Evolutionary conservation across 2,113 vertebrate genomes (phyloP), one percentile per base, ranked within the genome.

Genomic region (Tamias sibiricus): DNA sequence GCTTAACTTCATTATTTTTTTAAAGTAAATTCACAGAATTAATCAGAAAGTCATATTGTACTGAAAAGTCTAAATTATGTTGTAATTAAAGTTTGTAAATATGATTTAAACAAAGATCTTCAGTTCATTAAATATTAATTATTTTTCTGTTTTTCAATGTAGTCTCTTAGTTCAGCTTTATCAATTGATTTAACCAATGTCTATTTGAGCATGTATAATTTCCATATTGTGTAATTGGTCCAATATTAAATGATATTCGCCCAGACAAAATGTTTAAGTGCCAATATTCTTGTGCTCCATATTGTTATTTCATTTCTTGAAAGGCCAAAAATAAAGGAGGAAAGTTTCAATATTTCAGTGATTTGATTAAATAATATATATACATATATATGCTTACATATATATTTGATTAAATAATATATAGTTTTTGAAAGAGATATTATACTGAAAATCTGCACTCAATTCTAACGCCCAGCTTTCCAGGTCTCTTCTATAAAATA

Each of bases 111-210:
- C 22, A 82, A 66, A 44, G 20, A 20, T 57, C 24, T 83, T 85
- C 49, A 47, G 12, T 11, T 95, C 4, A 5, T 10, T 76, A 40
- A 93, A 93, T 14, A 49, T 40, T 69, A 81, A 69, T 76, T 10
- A 91, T 96, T 87, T 95, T 93, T 19, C 57, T 96, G 71, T 90
- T 81, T 94, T 76, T 96, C 94, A 82, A 49, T 32, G 16, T 82
- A 83, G 14, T 44, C 32, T 93, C 71, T 97, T 71, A 85, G 54
- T 90, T 97, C 68, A 79, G 59, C 54, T 92, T 92, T 68, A 94
- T 92, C 57, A 52, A 93, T 57, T 92, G 49, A 95, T 92, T 90
- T 90, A 87, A 79, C 62, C 71, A 84, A 85, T 88, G 47, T 90
- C 62, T 88, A 80, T 40, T 47, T 96, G 84, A 93, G 96, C 20